A percentile compares a stretch with the other conserved stretches of the same genome.
Evolutionary conservation across 2,797 vertebrate genomes (phyloP).

Genomic region (Petrocephalus sullivani): DNA sequence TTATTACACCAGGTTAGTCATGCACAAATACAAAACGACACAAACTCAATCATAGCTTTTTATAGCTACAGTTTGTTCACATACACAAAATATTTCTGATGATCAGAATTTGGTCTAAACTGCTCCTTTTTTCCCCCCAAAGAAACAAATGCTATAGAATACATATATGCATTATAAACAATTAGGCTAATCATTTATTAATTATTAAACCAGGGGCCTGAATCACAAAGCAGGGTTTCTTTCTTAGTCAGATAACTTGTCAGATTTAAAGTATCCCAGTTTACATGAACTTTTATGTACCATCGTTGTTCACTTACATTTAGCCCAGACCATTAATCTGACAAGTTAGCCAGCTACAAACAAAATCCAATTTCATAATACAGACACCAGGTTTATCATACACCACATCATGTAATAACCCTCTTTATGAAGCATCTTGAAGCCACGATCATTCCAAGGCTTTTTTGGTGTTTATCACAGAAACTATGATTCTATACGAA

Average conservation of each 20-base stretch:
- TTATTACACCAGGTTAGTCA: neutral
- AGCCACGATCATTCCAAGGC: constrained; percentile 19
- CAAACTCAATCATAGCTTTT: constrained; percentile 9
- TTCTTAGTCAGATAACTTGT: neutral
- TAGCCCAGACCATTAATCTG: neutral
- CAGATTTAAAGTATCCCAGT: neutral
- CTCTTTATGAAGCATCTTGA: constrained; percentile 12
- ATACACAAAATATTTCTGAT: constrained; percentile 29
- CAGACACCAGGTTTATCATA: neutral
- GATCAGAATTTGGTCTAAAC: constrained; percentile 11
- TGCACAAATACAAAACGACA: constrained; percentile 16
- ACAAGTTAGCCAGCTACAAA: neutral
- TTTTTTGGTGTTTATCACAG: constrained; percentile 23
- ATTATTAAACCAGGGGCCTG: neutral
- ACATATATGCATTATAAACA: constrained; percentile 23
- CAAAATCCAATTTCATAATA: neutral
- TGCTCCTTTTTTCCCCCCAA: neutral
- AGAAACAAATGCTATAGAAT: constrained; percentile 15
- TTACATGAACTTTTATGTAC: neutral
- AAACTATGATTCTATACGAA: neutral
- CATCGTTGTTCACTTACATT: neutral
- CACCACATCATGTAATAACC: neutral
- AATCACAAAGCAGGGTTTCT: neutral
- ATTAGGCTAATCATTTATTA: constrained; percentile 26
- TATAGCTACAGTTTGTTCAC: constrained; percentile 25